Conservation (phyloP, 2,797 vertebrate species). For the Eulemur mongoz region DNA sequence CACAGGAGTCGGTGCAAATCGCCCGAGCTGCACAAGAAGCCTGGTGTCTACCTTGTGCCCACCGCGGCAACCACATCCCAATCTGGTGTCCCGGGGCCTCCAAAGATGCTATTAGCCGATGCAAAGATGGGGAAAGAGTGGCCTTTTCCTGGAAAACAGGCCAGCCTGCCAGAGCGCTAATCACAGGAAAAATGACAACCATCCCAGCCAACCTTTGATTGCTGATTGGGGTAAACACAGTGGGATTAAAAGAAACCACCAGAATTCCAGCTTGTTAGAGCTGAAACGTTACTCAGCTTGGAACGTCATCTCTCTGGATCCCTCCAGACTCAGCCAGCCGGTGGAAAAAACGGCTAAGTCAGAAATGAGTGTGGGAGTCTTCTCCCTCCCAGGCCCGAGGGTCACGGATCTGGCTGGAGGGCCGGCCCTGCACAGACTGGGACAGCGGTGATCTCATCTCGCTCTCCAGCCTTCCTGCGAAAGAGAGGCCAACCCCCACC, state of each 20-base stretch:
- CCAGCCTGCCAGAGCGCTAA: background rate
- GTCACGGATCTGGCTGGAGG: background rate
- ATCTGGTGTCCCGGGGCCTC: accelerated
- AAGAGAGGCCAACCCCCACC: accelerated
- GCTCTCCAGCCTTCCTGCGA: background rate
- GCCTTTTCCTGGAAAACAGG: constrained; percentile 70
- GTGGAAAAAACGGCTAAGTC: constrained; percentile 33
- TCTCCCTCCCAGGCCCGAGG: background rate
- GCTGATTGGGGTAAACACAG: constrained; percentile 77
- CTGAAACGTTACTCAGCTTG: background rate
- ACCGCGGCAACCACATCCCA: accelerated
- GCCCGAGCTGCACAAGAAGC: accelerated
- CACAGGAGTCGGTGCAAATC: too few species aligned
- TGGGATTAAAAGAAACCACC: constrained; percentile 66
- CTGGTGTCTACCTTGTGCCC: accelerated
- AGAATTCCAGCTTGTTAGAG: constrained; percentile 61
- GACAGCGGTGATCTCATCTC: background rate
- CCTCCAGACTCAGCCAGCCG: constrained; percentile 34
- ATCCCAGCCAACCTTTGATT: background rate
- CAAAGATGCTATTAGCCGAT: background rate
- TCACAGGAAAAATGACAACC: constrained; percentile 51
- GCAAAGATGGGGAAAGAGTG: background rate
- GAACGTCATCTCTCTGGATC: background rate
- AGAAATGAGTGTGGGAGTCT: background rate
- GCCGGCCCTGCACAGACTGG: accelerated